phyloP scores from a whole-genome alignment of 2,888 invertebrate species.

The Napeogenes inachia region DNA sequence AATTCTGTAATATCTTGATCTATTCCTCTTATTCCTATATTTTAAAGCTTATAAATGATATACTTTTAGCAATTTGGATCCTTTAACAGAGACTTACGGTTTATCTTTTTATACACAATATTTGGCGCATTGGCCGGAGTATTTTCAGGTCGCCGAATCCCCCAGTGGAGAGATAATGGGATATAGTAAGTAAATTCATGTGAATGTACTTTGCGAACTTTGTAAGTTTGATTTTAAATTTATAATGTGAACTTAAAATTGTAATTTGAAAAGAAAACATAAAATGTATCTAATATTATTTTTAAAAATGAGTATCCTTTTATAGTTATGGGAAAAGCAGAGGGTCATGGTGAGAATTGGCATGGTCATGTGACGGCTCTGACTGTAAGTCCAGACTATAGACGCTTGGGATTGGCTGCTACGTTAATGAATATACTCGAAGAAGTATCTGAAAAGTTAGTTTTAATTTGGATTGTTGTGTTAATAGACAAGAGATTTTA shows the following conservation, averaged over 20 bases:
- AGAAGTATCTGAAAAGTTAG: conserved; percentile 94
- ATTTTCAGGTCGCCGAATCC: conserved; percentile 97
- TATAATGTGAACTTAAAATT: conserved; percentile 3
- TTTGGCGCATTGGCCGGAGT: conserved; percentile 98
- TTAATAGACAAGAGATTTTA: not conserved
- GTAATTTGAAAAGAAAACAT: conserved; percentile 10
- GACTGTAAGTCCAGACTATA: conserved; percentile 95
- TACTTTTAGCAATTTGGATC: conserved; percentile 92
- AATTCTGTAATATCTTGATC: conserved; percentile 3
- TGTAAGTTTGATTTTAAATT: too few species aligned
- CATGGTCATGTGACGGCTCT: conserved; percentile 99
- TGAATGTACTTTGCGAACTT: too few species aligned
- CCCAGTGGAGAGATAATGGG: conserved; percentile 98
- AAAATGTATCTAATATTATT: not conserved
- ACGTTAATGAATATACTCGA: conserved; percentile 96
- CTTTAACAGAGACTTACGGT: conserved; percentile 97
- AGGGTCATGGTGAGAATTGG: conserved; percentile 97
- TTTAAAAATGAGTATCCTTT: conserved; percentile 11
- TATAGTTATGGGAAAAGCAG: conserved; percentile 98
- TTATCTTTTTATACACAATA: conserved; percentile 98
- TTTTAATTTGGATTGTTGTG: not conserved
- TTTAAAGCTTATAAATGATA: conserved; percentile 13
- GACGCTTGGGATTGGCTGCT: conserved; percentile 94
- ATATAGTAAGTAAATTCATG: conserved; percentile 83
- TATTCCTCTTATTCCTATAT: conserved; percentile 9